Evolutionary conservation across 2,113 vertebrate genomes (phyloP), one percentile per base, ranked within the genome.

Genomic region (Embiotoca jacksoni): DNA sequence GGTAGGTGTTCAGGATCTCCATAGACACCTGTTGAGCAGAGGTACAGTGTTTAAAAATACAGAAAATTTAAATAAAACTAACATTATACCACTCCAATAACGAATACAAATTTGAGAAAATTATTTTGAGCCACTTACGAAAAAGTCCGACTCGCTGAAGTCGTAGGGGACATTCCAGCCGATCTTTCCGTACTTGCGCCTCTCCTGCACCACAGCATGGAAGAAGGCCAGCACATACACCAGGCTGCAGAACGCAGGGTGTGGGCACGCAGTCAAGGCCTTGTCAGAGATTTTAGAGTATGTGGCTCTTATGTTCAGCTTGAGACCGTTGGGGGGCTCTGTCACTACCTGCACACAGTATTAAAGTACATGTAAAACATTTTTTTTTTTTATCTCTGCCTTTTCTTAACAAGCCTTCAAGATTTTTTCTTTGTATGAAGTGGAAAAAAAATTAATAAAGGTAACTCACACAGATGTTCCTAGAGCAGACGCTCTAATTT

Each of bases 111-210:
- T 50, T 8, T 1, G 33, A 59, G 0, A 16, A 46, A 62, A 63
- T 1, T 14, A 41, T 16, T 7, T 2, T 0, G 3, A 10, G 57
- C 16, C 30, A 69, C 65, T 76, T 88, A 98, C 98, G 92, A 95
- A 95, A 91, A 99, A 99, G 93, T 99, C 98, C 0, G 97, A 99
- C 84, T 99, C 97, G 5, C 96, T 99, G 93, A 99, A 99, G 91
- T 99, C 97, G 0, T 98, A 99, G 0, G 93, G 88, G 7, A 99
- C 94, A 0, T 99, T 99, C 98, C 98, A 99, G 47, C 98, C 98
- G 0, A 96, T 96, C 90, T 99, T 99, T 70, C 97, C 98, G 4
- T 99, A 99, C 86, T 99, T 99, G 72, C 97, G 94, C 9, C 98
- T 92, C 86, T 99, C 98, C 90, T 98, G 97, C 56, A 99, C 97